A percentile compares a stretch with the other conserved stretches of the same genome.
phyloP scores from a whole-genome alignment of 2,113 vertebrate species.

The Bos javanicus region DNA sequence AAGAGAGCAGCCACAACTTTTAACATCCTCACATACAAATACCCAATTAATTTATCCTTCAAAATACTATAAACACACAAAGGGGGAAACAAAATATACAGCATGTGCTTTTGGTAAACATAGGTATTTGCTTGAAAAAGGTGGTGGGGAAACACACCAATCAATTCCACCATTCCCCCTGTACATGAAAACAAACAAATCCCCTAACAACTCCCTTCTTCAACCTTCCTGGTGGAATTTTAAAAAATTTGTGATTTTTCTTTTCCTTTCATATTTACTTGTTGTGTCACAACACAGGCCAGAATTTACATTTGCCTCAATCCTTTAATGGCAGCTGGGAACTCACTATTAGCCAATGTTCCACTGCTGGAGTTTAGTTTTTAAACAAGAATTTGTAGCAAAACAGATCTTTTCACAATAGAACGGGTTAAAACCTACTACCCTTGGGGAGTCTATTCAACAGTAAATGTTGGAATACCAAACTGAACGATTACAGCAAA shows the following conservation, averaged over 20 bases:
- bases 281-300: background rate
- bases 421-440: constrained; percentile 18
- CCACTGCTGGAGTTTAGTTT: background rate
- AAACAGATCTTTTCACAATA: constrained; percentile 41
- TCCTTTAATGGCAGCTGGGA: background rate
- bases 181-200: background rate
- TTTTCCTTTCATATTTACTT: constrained; percentile 25
- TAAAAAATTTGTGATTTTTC: background rate
- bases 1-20: constrained; percentile 46
- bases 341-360: background rate
- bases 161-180: background rate
- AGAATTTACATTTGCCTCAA: background rate
- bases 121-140: constrained; percentile 5
- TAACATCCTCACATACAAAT: constrained; percentile 47
- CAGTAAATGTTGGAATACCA: constrained; percentile 19
- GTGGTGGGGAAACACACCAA: background rate
- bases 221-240: background rate
- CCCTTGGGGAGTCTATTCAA: constrained; percentile 15
- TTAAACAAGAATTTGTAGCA: constrained; percentile 44
- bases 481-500: background rate
- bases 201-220: background rate
- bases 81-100: background rate
- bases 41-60: constrained; percentile 31
- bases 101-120: constrained; percentile 52
- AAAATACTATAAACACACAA: constrained; percentile 44